Conservation (phyloP, 2,113 vertebrate genomes). For the Anseranas semipalmata region DNA sequence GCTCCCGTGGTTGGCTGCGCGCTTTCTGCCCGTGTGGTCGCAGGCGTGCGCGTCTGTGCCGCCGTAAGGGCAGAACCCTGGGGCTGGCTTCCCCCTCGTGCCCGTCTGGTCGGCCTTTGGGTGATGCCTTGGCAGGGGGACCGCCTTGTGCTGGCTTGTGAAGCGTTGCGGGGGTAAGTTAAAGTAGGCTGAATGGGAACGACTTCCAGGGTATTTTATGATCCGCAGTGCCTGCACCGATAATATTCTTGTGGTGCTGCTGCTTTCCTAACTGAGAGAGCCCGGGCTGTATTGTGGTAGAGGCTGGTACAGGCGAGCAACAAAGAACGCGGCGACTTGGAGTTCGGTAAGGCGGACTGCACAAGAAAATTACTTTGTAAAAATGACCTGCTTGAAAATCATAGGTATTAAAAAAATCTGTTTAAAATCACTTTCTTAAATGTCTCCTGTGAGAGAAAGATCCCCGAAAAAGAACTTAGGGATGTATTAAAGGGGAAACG, state of each 20-base stretch:
- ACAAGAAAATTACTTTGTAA: neutral
- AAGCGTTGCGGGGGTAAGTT: neutral
- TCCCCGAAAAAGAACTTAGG: neutral
- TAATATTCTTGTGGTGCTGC: rapidly evolving
- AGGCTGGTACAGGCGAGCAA: neutral
- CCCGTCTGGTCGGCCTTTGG: neutral
- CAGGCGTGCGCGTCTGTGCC: neutral
- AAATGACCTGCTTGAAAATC: neutral
- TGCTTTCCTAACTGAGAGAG: rapidly evolving
- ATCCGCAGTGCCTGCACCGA: rapidly evolving
- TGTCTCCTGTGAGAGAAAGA: neutral
- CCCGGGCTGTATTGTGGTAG: neutral
- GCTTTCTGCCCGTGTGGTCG: neutral
- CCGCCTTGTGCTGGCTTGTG: neutral
- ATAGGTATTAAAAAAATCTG: rapidly evolving
- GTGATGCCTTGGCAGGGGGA: neutral
- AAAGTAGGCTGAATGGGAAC: neutral
- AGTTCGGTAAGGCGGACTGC: neutral
- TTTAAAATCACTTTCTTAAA: neutral
- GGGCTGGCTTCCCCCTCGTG: neutral
- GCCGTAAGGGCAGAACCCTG: neutral
- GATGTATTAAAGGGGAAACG: neutral
- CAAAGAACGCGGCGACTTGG: neutral
- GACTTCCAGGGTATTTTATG: rapidly evolving
- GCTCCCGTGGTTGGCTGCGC: neutral